Conservation (phyloP, 1,140 invertebrate species). For the Drosophila elegans region DNA sequence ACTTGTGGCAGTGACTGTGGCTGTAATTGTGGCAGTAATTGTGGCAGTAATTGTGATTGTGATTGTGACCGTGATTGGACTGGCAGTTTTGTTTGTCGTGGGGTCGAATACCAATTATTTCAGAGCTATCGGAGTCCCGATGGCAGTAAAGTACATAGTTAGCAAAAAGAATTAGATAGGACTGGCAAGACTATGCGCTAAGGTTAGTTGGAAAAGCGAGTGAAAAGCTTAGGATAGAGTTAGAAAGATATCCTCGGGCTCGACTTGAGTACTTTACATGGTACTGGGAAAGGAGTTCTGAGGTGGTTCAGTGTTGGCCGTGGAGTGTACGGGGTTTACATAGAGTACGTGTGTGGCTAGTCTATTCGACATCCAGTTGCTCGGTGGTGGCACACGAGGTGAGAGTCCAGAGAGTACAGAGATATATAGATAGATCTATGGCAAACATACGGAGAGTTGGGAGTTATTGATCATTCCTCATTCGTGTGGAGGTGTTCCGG, state of each 20-base stretch:
- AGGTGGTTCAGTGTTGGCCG: conserved; percentile 31
- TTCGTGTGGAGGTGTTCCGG: conserved; percentile 35
- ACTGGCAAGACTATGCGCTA: conserved; percentile 40
- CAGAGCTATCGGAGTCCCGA: conserved; percentile 60
- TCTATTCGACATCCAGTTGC: conserved; percentile 70
- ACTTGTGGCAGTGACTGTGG: conserved; percentile 30
- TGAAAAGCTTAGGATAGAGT: conserved; percentile 25
- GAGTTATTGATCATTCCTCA: conserved; percentile 69
- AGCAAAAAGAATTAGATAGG: conserved; percentile 33
- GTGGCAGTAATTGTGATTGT: conserved; percentile 33
- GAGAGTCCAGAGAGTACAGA: conserved; percentile 57
- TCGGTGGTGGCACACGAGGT: conserved; percentile 46
- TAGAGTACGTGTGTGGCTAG: conserved; percentile 49
- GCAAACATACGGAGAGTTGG: conserved; percentile 72
- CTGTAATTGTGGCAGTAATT: conserved; percentile 34
- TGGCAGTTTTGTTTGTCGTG: conserved; percentile 27
- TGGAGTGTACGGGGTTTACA: conserved; percentile 41
- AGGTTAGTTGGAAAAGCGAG: conserved; percentile 42
- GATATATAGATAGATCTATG: conserved; percentile 60
- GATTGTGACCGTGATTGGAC: conserved; percentile 19
- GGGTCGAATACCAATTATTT: conserved; percentile 80
- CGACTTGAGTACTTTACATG: conserved; percentile 34
- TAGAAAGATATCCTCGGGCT: conserved; percentile 17
- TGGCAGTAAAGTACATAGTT: conserved; percentile 15
- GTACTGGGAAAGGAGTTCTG: conserved; percentile 22